Evolutionary conservation across 2,113 vertebrate genomes (phyloP).

Genomic region (Alces alces): DNA sequence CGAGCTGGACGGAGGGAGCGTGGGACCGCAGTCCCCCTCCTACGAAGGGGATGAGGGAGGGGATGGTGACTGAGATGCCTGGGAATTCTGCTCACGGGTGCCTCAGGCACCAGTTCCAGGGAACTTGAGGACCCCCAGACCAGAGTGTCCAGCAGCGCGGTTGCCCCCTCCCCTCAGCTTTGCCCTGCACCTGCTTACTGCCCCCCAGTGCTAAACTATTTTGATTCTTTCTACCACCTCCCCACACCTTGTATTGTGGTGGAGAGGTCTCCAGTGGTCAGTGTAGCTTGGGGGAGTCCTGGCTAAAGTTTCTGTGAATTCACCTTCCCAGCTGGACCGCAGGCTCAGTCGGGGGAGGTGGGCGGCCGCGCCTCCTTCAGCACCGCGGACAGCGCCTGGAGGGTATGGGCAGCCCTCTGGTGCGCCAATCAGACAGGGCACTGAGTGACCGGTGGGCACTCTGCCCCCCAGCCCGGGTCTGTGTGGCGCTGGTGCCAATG

Average conservation of each 20-base stretch:
- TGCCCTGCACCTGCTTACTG: not conserved
- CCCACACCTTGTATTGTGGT: too few relatives aligned
- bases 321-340: accelerated
- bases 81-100: not conserved
- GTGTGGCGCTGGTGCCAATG: not conserved
- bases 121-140: not conserved
- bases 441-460: accelerated
- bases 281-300: too few relatives aligned
- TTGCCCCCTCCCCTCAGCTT: not conserved
- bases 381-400: conserved; percentile 80
- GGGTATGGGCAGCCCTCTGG: too few relatives aligned
- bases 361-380: conserved; percentile 59
- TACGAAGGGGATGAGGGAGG: accelerated
- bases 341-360: conserved; percentile 1
- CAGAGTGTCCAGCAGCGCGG: not conserved
- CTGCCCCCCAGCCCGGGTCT: not conserved
- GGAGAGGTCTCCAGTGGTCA: not conserved
- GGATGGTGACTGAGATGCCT: not conserved
- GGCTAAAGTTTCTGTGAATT: not conserved
- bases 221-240: accelerated
- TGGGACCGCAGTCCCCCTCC: too few relatives aligned
- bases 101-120: not conserved
- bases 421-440: accelerated
- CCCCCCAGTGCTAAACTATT: accelerated
- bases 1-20: accelerated